Evolutionary conservation across 2,797 vertebrate genomes (phyloP), one percentile per base, ranked within the genome.

Genomic region (Alauda arvensis): DNA sequence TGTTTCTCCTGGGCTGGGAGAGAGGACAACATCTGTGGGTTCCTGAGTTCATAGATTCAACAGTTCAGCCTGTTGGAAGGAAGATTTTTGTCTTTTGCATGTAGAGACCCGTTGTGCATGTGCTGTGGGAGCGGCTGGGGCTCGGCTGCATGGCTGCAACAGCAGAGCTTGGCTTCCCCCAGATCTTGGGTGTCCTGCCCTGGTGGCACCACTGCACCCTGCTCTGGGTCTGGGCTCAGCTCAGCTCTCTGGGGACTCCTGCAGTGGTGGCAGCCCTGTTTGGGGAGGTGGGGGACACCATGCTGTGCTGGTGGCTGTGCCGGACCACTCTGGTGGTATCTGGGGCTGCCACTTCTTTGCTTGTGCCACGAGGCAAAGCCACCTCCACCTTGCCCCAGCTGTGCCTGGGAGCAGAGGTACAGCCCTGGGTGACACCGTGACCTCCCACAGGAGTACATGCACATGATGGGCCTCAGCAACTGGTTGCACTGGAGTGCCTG

Each of bases 401-500:
- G 0, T 65, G 76, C n/a, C 15, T 0, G 0, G 19, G 13, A 26
- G 42, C 1, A n/a, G 33, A 66, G 52, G 24, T 61, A n/a, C 56
- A 52, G 69, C 46, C 31, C n/a, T 5, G 28, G 33, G 28, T 86
- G 62, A 92, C 4, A 0, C 29, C 0, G 1, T 92, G 71, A 67
- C 80, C 62, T 92, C 82, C 74, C 59, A 2, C 96, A 99, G 99
- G 99, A 99, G 89, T 99, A 99, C 96, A 99, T 99, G 99, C 98
- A 98, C 89, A 99, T 99, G 98, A 99, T 99, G 99, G 99, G 99
- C 52, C 98, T 99, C 95, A 99, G 98, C 95, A 98, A 98, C 97
- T 99, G 99, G 98, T 98, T 99, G 63, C 99, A 99, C 95, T 99
- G 99, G 98, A 97, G 95, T 0, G 99, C 99, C 77, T 99, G 99